Evolutionary conservation across 2,888 invertebrate genomes (phyloP).

Genomic region (Xestia rhomboidea): DNA sequence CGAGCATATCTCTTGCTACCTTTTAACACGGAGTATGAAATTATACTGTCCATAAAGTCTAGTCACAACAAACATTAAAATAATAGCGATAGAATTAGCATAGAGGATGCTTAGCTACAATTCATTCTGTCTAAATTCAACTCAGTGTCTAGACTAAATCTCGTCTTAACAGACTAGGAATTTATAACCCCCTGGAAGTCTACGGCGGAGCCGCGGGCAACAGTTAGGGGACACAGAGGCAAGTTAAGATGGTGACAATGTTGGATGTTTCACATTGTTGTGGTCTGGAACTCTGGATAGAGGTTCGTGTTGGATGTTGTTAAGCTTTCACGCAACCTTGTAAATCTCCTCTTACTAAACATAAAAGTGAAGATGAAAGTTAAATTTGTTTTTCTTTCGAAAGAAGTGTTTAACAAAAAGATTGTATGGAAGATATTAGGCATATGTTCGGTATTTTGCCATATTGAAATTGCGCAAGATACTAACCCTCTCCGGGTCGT

Average conservation of each 20-base stretch:
- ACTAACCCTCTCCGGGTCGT: background rate
- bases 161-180: constrained; percentile 50
- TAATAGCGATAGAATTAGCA: constrained; percentile 37
- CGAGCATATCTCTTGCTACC: background rate
- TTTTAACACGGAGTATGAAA: background rate
- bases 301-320: background rate
- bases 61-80: constrained; percentile 34
- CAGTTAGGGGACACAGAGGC: constrained; percentile 12
- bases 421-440: background rate
- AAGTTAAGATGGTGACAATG: constrained; percentile 14
- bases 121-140: constrained; percentile 41
- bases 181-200: constrained; percentile 44
- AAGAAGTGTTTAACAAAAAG: background rate
- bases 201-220: constrained; percentile 10
- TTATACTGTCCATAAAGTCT: background rate
- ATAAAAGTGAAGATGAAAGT: background rate
- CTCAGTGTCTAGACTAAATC: constrained; percentile 59
- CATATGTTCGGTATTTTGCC: background rate
- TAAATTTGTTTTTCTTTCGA: background rate
- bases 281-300: background rate
- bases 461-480: background rate
- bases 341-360: background rate
- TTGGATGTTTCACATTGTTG: constrained; percentile 8
- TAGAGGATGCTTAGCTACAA: constrained; percentile 17
- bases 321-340: background rate